Conservation (phyloP, 2,888 invertebrate species). For the Lithosia quadra region DNA sequence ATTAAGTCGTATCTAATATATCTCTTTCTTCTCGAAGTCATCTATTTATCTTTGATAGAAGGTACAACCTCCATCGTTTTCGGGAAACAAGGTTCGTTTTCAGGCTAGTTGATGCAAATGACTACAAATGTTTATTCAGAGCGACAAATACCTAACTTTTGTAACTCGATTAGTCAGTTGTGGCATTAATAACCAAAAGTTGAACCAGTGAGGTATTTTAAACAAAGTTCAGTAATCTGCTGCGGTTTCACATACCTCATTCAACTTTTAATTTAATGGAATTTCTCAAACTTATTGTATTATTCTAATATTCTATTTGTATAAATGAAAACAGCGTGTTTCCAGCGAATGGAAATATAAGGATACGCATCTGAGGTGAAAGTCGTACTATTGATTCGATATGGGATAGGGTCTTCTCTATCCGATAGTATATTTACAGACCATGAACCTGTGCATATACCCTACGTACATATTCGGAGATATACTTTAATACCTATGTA, state of each 20-base stretch:
- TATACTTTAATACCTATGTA: no score
- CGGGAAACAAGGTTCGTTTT: constrained; percentile 3
- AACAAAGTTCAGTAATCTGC: not conserved
- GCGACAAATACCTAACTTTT: constrained; percentile 11
- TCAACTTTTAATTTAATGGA: not conserved
- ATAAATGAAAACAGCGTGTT: no score
- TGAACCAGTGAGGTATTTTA: not conserved
- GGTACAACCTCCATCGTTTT: not conserved
- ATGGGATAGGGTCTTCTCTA: no score
- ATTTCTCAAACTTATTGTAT: no score
- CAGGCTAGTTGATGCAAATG: constrained; percentile 18
- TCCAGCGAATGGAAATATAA: no score
- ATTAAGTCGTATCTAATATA: not conserved
- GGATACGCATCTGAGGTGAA: no score
- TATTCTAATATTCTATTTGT: no score
- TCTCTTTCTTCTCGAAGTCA: not conserved
- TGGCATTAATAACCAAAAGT: not conserved
- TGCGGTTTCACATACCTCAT: not conserved
- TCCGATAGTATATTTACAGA: no score
- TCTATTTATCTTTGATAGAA: not conserved
- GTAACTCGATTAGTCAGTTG: constrained; percentile 17
- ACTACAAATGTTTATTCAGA: constrained; percentile 13
- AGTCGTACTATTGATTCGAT: no score
- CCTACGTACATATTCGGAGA: no score
- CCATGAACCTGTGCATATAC: no score